phyloP scores from a whole-genome alignment of 2,113 vertebrate species.

The Bombycilla garrulus region DNA sequence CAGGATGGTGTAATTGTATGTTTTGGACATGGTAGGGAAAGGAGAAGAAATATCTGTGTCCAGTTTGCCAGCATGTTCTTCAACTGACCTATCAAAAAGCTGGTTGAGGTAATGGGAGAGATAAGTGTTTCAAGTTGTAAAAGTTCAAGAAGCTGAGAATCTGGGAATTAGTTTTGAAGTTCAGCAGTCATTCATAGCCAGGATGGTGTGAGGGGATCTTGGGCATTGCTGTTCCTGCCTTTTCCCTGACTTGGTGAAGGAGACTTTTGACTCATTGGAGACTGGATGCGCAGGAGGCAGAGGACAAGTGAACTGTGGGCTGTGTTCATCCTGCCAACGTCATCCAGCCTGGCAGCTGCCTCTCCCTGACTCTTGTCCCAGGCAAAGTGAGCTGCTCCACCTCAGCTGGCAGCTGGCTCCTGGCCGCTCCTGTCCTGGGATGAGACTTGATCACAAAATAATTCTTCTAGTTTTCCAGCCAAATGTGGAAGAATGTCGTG shows the following conservation, averaged over 20 bases:
- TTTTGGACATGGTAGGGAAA: constrained; percentile 26
- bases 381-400: neutral
- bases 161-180: constrained; percentile 14
- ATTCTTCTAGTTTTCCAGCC: neutral
- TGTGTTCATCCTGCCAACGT: neutral
- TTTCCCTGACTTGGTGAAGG: neutral
- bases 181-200: neutral
- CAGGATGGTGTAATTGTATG: constrained; percentile 5
- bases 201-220: neutral
- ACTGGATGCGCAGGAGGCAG: neutral
- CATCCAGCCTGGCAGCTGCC: neutral
- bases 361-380: neutral
- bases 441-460: neutral
- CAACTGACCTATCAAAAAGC: neutral
- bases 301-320: accelerated
- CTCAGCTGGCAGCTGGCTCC: neutral
- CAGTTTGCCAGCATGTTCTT: constrained; percentile 24
- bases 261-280: neutral
- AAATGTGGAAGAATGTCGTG: neutral
- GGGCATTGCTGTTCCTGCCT: neutral
- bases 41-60: constrained; percentile 14
- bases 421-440: neutral
- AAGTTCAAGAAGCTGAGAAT: constrained; percentile 19
- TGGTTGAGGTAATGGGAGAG: constrained; percentile 55
- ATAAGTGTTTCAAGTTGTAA: constrained; percentile 26